phyloP scores from a whole-genome alignment of 2,888 invertebrate species.

The Drosophila recens region DNA sequence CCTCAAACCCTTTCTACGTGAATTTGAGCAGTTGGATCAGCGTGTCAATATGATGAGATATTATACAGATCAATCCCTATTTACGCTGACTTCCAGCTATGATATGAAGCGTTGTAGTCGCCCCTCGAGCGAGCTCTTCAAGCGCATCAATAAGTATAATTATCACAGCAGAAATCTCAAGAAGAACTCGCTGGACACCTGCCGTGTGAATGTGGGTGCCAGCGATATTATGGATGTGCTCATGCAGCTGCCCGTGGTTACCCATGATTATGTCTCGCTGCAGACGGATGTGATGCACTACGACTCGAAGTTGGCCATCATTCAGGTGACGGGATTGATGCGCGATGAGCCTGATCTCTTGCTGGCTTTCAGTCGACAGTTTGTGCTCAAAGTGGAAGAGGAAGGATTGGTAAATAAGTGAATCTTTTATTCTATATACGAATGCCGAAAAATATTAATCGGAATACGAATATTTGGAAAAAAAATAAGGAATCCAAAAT shows the following conservation, averaged over 20 bases:
- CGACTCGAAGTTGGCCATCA: conserved; percentile 30
- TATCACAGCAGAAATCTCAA: conserved; percentile 72
- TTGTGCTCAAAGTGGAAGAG: conserved; percentile 57
- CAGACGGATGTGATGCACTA: conserved; percentile 71
- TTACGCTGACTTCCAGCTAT: conserved; percentile 79
- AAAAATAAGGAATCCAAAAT: too few species aligned
- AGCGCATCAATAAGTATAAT: conserved; percentile 76
- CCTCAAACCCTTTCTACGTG: conserved; percentile 68
- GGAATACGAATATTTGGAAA: too few species aligned
- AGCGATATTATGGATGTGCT: conserved; percentile 74
- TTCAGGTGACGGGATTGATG: conserved; percentile 57
- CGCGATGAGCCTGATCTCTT: conserved; percentile 54
- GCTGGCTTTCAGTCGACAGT: conserved; percentile 65
- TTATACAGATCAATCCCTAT: conserved; percentile 70
- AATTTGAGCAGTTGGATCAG: conserved; percentile 68
- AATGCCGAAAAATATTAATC: too few species aligned
- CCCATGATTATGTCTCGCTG: conserved; percentile 77
- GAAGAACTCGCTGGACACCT: conserved; percentile 64
- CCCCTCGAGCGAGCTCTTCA: conserved; percentile 50
- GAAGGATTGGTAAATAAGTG: conserved; percentile 37
- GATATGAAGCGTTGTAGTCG: conserved; percentile 49
- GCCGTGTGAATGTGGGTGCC: conserved; percentile 65
- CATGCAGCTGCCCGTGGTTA: conserved; percentile 72
- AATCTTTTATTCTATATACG: too few species aligned
- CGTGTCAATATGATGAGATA: conserved; percentile 56